These are phyloP conservation scores for Apostichopus japonicus DNA, from an alignment of 35 echinoderm and acorn worm genomes.

Conservation along the genomic window DNA sequence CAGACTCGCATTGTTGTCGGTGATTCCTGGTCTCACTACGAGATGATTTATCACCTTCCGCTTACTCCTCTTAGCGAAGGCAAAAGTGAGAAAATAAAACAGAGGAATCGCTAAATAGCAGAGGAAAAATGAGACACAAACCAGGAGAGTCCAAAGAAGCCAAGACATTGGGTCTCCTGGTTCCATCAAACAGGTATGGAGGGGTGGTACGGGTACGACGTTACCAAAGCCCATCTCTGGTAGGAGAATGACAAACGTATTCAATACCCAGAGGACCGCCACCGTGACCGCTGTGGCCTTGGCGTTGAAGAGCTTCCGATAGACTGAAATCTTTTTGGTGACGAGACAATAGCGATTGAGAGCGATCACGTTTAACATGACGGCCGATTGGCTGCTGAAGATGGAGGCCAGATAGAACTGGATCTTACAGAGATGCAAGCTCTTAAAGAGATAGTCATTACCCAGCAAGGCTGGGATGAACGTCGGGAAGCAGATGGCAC, in stretches of 20 bases:
- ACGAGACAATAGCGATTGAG: constrained; percentile 59
- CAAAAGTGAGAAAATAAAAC: constrained; percentile 71
- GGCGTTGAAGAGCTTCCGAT: constrained; percentile 37
- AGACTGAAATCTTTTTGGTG: neutral
- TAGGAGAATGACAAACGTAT: neutral
- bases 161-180: constrained; percentile 21
- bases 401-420: constrained; percentile 61
- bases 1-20: neutral
- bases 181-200: constrained; percentile 46
- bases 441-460: constrained; percentile 2
- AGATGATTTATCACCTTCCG: constrained; percentile 23
- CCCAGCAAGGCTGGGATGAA: constrained; percentile 41
- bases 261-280: neutral
- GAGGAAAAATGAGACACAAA: constrained; percentile 20
- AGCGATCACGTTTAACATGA: constrained; percentile 59
- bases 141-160: constrained; percentile 12
- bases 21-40: no score
- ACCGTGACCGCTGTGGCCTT: neutral
- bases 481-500: constrained; percentile 33
- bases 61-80: constrained; percentile 25
- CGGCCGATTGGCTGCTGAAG: constrained; percentile 55
- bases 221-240: constrained; percentile 39
- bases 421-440: constrained; percentile 22
- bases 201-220: constrained; percentile 18
- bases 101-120: constrained; percentile 62